Base-by-base conservation (phyloP, 2,888 invertebrate species). In the Dasysyrphus albostriatus region DNA sequence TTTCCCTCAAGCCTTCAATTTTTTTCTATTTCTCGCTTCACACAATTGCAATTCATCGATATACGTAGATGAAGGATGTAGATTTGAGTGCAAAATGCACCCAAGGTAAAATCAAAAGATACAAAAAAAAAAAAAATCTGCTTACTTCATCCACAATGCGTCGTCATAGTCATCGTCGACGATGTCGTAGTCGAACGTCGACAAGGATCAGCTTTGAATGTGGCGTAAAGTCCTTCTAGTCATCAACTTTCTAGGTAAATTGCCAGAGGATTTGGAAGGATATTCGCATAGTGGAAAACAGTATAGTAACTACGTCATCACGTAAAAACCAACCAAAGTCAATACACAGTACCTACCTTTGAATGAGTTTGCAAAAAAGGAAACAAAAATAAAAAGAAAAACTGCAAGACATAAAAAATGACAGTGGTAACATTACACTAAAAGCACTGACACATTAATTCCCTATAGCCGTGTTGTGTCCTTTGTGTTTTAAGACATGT, bases 231-330 rank as follows among this genome's bases (percentile, higher is more conserved):
- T 79, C 59, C 51, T 74, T 51, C 80, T 54, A 74, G 74, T 79
- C 83, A 83, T 75, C 74, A 75, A 49, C 70, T 77, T 69, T 67
- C 49, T 65, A 67, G 56, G 51, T 65, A 76, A 80, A 76, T 80
- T 84, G 83, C 72, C 80, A 80, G 80, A 80, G 80, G 84, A 84
- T 84, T 81, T 81, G 10, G 72, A 65, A 73, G 59, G 75, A 75
- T 83, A 75, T 63, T 78, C 79, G 6, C 61, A 24, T 24, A 51
- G 39, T 42, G 24, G 47, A n/a, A 47, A 65, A 32, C 8, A 34
- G 2, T 34, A n/a, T n/a, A 47, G 14, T 44, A 44, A 2, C 54
- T 54, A 8, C 29, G 54, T 61, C 61, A 61, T 61, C 19, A 61
- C 24, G 61, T 61, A 61, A 42, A 37, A 37, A 29, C 2, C n/a